Evolutionary conservation across 2,797 vertebrate species (phyloP).

Genomic region (Malurus splendens): DNA sequence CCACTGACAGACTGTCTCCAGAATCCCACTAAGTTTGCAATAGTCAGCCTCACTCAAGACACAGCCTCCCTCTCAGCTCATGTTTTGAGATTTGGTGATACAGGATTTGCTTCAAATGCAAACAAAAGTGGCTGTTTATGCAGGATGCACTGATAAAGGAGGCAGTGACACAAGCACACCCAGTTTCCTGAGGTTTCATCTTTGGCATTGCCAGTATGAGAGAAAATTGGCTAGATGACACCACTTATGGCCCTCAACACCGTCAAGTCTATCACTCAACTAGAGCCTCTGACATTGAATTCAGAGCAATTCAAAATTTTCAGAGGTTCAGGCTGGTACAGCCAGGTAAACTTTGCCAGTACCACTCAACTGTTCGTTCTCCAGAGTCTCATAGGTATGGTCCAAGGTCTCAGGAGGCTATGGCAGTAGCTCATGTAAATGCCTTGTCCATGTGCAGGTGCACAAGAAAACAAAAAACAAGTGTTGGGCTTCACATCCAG

Average conservation of each 20-base stretch:
- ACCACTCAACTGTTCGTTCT: background rate
- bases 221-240: background rate
- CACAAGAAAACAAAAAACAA: background rate
- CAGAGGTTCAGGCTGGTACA: background rate
- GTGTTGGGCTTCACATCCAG: background rate
- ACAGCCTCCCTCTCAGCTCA: background rate
- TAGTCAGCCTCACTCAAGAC: background rate
- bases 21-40: background rate
- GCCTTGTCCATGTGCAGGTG: background rate
- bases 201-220: background rate
- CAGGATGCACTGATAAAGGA: background rate
- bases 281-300: background rate
- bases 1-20: background rate
- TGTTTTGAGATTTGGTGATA: background rate
- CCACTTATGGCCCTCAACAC: background rate
- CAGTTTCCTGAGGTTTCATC: background rate
- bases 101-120: background rate
- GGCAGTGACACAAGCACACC: background rate
- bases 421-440: background rate
- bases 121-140: background rate
- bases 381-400: background rate
- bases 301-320: background rate
- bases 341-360: background rate
- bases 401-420: background rate
- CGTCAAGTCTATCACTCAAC: background rate